These are phyloP conservation scores for Periophthalmus modestus DNA, from an alignment of 2,113 vertebrate species.

Conservation along the genomic window DNA sequence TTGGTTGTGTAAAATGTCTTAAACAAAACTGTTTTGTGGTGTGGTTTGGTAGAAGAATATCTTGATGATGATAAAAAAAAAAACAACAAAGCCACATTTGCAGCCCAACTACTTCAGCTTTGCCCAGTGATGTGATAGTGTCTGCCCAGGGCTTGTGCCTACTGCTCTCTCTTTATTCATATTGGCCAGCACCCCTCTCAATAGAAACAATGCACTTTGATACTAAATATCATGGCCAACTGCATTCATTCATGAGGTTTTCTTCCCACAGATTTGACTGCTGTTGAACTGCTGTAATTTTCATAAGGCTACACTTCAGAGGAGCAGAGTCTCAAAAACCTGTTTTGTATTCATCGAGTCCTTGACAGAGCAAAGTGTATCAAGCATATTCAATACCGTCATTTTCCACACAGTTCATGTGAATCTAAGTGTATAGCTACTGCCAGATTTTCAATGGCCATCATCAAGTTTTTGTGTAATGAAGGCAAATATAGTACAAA, in stretches of 20 bases:
- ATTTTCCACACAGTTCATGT: background rate
- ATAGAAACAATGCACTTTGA: slow-evolving; percentile 37
- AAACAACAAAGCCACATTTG: slow-evolving; percentile 48
- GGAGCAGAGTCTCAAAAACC: background rate
- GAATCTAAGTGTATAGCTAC: background rate
- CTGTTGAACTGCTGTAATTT: background rate
- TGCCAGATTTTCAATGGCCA: background rate
- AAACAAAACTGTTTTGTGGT: background rate
- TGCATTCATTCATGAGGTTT: slow-evolving; percentile 49
- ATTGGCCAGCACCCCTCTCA: slow-evolving; percentile 33
- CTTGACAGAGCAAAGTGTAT: background rate
- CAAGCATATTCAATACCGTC: background rate
- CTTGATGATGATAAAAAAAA: slow-evolving; percentile 22
- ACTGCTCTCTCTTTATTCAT: slow-evolving; percentile 55
- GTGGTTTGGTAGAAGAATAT: background rate
- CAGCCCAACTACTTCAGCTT: slow-evolving; percentile 1
- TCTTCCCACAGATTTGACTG: slow-evolving; percentile 33
- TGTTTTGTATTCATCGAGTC: background rate
- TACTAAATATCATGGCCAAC: slow-evolving; percentile 37
- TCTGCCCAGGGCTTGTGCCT: slow-evolving; percentile 39
- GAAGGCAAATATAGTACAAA: background rate
- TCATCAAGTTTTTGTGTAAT: background rate
- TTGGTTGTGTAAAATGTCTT: slow-evolving; percentile 2
- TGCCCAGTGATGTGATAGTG: slow-evolving; percentile 36
- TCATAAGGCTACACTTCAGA: background rate